These are phyloP conservation scores for Danionella dracula DNA, from an alignment of 2,797 vertebrate species.

Conservation along the genomic window DNA sequence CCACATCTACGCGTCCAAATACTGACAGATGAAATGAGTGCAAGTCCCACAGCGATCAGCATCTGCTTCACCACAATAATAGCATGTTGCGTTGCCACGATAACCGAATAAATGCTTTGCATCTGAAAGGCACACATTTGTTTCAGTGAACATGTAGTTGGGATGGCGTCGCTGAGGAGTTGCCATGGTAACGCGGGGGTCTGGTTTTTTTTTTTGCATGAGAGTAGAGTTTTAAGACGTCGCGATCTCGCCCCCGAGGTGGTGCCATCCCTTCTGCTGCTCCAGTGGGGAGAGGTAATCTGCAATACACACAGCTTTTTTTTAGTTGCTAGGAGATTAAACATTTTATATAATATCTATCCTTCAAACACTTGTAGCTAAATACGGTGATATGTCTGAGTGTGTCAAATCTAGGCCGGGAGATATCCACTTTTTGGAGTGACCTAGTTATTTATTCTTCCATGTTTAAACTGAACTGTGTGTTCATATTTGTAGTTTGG, in stretches of 20 bases:
- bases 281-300: constrained; percentile 84
- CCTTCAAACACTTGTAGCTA: too few relatives aligned
- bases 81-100: constrained; percentile 18
- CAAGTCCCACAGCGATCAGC: background rate
- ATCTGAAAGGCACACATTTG: constrained; percentile 19
- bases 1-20: too few relatives aligned
- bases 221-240: constrained; percentile 62
- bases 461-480: too few relatives aligned
- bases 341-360: too few relatives aligned
- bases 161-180: constrained; percentile 54
- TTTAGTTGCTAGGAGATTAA: background rate
- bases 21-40: too few relatives aligned
- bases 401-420: too few relatives aligned
- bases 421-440: too few relatives aligned
- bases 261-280: constrained; percentile 82
- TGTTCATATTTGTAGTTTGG: too few relatives aligned
- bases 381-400: too few relatives aligned
- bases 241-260: constrained; percentile 80
- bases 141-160: constrained; percentile 8
- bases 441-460: too few relatives aligned
- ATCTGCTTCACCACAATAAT: constrained; percentile 3
- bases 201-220: constrained; percentile 8
- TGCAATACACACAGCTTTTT: constrained; percentile 52
- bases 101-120: constrained; percentile 4
- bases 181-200: constrained; percentile 51